phyloP scores from a whole-genome alignment of 1,140 invertebrate species.

The Cylas formicarius region DNA sequence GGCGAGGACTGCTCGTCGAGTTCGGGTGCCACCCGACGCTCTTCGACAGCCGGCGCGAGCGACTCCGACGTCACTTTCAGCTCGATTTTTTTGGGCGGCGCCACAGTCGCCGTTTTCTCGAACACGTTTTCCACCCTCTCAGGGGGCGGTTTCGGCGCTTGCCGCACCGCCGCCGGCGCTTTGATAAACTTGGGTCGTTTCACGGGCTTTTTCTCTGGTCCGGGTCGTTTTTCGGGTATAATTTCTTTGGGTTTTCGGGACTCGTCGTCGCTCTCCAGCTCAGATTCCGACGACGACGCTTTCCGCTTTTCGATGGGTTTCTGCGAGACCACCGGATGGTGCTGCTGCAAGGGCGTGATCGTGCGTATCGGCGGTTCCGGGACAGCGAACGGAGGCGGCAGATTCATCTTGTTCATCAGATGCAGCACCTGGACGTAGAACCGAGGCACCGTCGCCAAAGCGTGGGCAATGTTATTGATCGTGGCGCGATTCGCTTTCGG shows the following conservation, averaged over 20 bases:
- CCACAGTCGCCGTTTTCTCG: constrained; percentile 48
- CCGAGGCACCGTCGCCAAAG: constrained; percentile 63
- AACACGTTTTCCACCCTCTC: constrained; percentile 58
- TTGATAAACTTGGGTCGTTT: constrained; percentile 60
- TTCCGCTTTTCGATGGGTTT: constrained; percentile 13
- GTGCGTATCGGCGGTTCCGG: constrained; percentile 34
- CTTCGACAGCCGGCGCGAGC: constrained; percentile 16
- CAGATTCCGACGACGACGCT: constrained; percentile 56
- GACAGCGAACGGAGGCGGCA: constrained; percentile 76
- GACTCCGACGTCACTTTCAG: constrained; percentile 45
- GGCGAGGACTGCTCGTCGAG: constrained; percentile 33
- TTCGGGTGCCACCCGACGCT: constrained; percentile 36
- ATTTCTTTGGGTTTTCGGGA: constrained; percentile 37
- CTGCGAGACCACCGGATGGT: constrained; percentile 17
- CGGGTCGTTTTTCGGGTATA: constrained; percentile 51
- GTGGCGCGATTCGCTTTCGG: constrained; percentile 65
- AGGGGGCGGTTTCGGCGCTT: constrained; percentile 35
- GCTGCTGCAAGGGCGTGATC: constrained; percentile 12
- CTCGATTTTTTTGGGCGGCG: constrained; percentile 56
- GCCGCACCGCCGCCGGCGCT: constrained; percentile 31
- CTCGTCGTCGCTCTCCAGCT: constrained; percentile 66
- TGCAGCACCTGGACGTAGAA: constrained; percentile 84
- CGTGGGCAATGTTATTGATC: constrained; percentile 70
- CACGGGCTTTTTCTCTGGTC: constrained; percentile 48
- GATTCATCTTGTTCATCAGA: constrained; percentile 93